phyloP scores from a whole-genome alignment of 30 jellyfish, hydroid and myxozoan species.

The Hydra vulgaris region DNA sequence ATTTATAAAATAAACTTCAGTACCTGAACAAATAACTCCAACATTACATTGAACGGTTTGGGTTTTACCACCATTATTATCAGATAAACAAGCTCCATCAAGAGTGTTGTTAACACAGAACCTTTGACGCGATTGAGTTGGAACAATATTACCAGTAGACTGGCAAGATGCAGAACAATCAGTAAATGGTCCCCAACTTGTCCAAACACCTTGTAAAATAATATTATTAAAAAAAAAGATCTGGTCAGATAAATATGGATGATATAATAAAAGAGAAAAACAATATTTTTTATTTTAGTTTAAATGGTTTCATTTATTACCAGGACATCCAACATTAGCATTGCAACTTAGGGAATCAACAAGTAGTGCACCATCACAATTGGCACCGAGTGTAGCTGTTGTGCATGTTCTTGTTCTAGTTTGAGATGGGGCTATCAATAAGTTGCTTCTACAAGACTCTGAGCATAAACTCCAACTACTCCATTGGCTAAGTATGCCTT shows the following conservation, averaged over 20 bases:
- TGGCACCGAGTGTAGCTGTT: constrained; percentile 10
- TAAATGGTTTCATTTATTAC: too few species aligned
- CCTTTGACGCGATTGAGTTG: neutral
- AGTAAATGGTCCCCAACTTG: neutral
- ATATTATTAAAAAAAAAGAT: too few species aligned
- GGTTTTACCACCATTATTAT: neutral
- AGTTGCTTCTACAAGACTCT: neutral
- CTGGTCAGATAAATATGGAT: too few species aligned
- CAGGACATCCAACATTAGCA: constrained; percentile 26
- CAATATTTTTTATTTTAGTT: too few species aligned
- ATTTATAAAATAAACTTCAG: too few species aligned
- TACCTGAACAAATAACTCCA: neutral
- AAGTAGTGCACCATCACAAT: constrained; percentile 11
- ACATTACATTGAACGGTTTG: neutral
- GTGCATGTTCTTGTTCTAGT: neutral
- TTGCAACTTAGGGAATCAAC: neutral
- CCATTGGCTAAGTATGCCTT: neutral
- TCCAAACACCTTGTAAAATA: neutral
- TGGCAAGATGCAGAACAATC: neutral
- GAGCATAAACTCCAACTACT: constrained; percentile 2
- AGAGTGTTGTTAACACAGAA: neutral
- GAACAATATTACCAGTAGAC: neutral
- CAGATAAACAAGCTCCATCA: neutral
- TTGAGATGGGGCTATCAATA: neutral
- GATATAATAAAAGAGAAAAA: too few species aligned